Conservation (phyloP, 2,113 vertebrate species). For the Rafetus swinhoei region DNA sequence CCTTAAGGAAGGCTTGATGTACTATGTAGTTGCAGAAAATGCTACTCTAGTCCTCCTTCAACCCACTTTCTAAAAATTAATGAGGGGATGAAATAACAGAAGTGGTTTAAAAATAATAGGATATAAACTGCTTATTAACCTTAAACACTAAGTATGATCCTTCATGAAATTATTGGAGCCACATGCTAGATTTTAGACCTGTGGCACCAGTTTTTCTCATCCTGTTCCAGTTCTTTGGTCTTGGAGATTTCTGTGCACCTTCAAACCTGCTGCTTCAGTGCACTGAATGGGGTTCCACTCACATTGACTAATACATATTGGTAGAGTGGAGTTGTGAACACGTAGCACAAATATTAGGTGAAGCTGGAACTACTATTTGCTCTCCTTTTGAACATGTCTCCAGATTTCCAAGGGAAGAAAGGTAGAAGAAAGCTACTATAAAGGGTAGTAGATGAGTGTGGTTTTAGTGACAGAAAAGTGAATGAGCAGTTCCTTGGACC, state of each 20-base stretch:
- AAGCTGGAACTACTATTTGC: rapidly evolving
- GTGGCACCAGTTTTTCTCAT: neutral
- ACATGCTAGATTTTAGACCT: neutral
- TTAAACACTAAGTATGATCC: neutral
- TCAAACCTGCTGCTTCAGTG: rapidly evolving
- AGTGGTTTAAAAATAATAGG: neutral
- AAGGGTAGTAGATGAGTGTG: neutral
- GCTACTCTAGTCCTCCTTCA: neutral
- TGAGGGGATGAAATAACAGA: neutral
- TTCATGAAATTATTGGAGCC: neutral
- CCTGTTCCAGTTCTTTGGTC: rapidly evolving
- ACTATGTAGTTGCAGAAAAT: neutral
- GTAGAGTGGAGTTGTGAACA: rapidly evolving
- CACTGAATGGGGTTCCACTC: no score
- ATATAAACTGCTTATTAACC: neutral
- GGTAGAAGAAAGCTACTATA: neutral
- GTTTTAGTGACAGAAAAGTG: neutral
- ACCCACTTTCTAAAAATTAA: neutral
- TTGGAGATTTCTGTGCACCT: rapidly evolving
- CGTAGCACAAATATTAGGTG: neutral
- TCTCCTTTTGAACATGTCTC: rapidly evolving
- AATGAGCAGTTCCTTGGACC: neutral
- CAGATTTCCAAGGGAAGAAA: neutral
- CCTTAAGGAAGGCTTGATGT: neutral
- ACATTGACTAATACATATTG: neutral